Evolutionary conservation across 2,888 invertebrate species (phyloP), one percentile per base, ranked within the genome.

Genomic region (Agrotis segetum): DNA sequence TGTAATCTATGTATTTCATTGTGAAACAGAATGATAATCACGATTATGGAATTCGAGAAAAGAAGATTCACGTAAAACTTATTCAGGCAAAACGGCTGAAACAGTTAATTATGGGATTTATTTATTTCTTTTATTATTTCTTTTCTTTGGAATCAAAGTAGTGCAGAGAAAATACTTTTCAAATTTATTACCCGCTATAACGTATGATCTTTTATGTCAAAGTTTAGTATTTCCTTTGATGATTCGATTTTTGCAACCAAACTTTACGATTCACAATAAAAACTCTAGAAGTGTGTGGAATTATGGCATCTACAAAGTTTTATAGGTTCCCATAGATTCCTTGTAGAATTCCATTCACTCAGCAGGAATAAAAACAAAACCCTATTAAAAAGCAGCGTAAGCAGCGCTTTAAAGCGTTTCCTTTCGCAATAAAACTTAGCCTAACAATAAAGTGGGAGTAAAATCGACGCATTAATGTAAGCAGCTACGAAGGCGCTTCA

Each of bases 401-500:
- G 67, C 50, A 67, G 67, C 64, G 58, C 61, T 79, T 71, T 71
- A 59, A 81, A 77, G 9, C 61, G 71, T 44, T 52, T 56, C 59
- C 11, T 44, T 62, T 65, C 44, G 61, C 58, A 77, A 71, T 79
- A 66, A 71, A 71, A 81, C 65, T 64, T 78, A 72, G 58, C 79
- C 79, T 65, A 60, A 52, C 67, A 68, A 71, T 81, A 77, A 79
- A 77, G 59, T 56, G 46, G n/a, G 19, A 81, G 67, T 81, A 77
- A 79, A 79, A 77, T 71, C 62, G 71, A 77, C 67, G 77, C 68
- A 77, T 71, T 79, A 77, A 81, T 79, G 77, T 77, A 77, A 62
- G 67, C 64, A 46, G 77, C 77, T 62, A 64, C 55, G 59, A 65
- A 71, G 56, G 62, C 77, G 77, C 65, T 81, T 71, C 66, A 77